Conservation (phyloP, 2,888 invertebrate genomes). For the Hanleya hanleyi region DNA sequence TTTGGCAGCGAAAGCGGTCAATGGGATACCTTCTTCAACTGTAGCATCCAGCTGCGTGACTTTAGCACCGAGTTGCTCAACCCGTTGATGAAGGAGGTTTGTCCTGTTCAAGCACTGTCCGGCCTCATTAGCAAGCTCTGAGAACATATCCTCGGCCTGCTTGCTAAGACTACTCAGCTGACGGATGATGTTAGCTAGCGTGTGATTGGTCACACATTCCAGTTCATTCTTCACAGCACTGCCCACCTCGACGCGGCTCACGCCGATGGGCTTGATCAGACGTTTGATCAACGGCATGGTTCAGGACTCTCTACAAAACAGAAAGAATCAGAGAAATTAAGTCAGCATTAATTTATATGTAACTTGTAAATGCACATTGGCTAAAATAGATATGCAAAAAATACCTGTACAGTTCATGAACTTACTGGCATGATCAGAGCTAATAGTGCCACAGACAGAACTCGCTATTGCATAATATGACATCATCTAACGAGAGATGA, state of each 20-base stretch:
- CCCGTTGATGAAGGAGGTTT: conserved; percentile 88
- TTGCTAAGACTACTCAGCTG: conserved; percentile 88
- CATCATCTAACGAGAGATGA: too few relatives aligned
- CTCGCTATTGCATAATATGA: too few relatives aligned
- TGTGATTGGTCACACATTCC: conserved; percentile 98
- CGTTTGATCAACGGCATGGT: conserved; percentile 98
- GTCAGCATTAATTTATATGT: too few relatives aligned
- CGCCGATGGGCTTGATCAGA: conserved; percentile 95
- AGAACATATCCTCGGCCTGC: conserved; percentile 98
- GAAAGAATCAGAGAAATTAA: too few relatives aligned
- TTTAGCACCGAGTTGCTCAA: conserved; percentile 94
- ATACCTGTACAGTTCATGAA: too few relatives aligned
- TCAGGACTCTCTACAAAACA: conserved; percentile 16
- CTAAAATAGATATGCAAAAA: too few relatives aligned
- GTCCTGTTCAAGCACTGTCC: conserved; percentile 90
- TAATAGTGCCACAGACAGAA: too few relatives aligned
- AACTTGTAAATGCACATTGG: too few relatives aligned
- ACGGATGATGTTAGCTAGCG: conserved; percentile 93
- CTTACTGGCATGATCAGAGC: too few relatives aligned
- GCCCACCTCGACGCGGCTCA: conserved; percentile 93
- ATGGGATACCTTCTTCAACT: conserved; percentile 96
- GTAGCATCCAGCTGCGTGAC: conserved; percentile 97
- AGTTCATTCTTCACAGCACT: conserved; percentile 83
- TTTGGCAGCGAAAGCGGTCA: too few relatives aligned
- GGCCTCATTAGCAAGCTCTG: conserved; percentile 94